phyloP scores from a whole-genome alignment of 2,113 vertebrate species.

The Pardalotus punctatus region DNA sequence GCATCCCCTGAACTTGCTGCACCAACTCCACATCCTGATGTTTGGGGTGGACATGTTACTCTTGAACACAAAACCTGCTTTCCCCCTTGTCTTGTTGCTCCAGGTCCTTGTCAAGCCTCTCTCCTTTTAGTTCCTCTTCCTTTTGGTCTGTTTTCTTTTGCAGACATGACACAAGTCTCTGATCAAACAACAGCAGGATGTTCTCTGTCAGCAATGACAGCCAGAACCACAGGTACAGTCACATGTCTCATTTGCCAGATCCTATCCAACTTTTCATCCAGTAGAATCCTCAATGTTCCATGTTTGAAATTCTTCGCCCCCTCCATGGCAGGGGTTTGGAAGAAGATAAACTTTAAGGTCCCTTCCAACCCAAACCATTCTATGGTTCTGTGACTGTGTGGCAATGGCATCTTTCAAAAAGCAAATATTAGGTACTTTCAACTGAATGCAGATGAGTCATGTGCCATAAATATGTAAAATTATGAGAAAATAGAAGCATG shows the following conservation, averaged over 20 bases:
- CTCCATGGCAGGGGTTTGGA: neutral
- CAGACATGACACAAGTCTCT: rapidly evolving
- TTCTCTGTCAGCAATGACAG: neutral
- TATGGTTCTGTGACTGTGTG: neutral
- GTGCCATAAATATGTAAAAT: neutral
- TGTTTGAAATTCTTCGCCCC: neutral
- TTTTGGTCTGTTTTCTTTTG: neutral
- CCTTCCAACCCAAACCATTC: neutral
- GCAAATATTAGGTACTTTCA: neutral
- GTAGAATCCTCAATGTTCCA: neutral
- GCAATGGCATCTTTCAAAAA: neutral
- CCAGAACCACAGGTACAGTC: neutral
- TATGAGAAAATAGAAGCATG: neutral
- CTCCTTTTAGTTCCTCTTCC: neutral
- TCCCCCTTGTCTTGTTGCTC: neutral
- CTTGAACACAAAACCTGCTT: neutral
- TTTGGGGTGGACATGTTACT: neutral
- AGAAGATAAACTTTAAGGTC: neutral
- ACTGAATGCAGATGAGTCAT: neutral
- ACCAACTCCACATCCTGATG: neutral
- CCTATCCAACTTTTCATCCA: neutral
- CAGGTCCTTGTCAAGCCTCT: neutral
- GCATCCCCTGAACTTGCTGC: neutral
- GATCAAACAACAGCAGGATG: neutral
- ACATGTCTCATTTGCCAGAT: neutral